These are phyloP conservation scores for Girardinichthys multiradiatus DNA, from an alignment of 2,113 vertebrate genomes.

Conservation along the genomic window DNA sequence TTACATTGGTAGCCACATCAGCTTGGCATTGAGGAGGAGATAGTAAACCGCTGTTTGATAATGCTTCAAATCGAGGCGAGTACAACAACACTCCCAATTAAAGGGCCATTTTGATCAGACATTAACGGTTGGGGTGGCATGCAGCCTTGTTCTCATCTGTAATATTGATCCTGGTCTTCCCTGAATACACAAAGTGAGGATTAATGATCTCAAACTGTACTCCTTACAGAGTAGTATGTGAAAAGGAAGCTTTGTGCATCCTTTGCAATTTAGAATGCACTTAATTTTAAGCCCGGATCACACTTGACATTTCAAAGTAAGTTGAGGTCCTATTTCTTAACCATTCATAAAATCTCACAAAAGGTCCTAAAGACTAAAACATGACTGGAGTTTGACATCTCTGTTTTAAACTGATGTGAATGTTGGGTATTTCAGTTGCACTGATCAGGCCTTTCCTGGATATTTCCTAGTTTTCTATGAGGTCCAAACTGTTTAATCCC, in stretches of 20 bases:
- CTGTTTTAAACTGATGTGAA: background rate
- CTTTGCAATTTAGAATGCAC: background rate
- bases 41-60: slow-evolving; percentile 81
- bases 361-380: background rate
- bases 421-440: background rate
- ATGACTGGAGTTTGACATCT: background rate
- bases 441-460: too few relatives aligned
- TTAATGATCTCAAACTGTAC: slow-evolving; percentile 64
- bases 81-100: slow-evolving; percentile 74
- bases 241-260: background rate
- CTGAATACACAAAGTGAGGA: slow-evolving; percentile 72
- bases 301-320: too few relatives aligned
- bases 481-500: too few relatives aligned
- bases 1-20: slow-evolving; percentile 73
- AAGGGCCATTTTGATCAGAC: slow-evolving; percentile 80
- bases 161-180: slow-evolving; percentile 75
- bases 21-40: slow-evolving; percentile 64
- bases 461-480: too few relatives aligned
- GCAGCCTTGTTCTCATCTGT: slow-evolving; percentile 61
- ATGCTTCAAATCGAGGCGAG: slow-evolving; percentile 54
- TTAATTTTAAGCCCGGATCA: background rate
- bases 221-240: slow-evolving; percentile 7
- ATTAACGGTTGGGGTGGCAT: slow-evolving; percentile 70
- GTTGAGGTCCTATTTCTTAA: background rate
- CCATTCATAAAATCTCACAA: background rate